These are phyloP conservation scores for Macropus fuliginosus DNA, from an alignment of 2,797 vertebrate genomes.

Conservation along the genomic window DNA sequence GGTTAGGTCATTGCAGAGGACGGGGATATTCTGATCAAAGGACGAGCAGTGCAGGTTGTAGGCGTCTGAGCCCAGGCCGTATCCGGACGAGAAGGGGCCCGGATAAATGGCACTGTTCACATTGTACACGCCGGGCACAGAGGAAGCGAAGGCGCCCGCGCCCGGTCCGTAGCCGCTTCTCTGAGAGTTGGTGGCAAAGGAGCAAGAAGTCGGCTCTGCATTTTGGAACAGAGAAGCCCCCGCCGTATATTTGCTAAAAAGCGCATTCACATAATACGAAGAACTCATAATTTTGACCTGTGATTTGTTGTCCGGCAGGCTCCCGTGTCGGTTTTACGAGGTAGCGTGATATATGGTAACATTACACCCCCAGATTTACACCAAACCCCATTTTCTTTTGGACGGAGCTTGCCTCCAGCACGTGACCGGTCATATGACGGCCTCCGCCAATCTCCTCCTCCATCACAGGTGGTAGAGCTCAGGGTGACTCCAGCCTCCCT, in stretches of 20 bases:
- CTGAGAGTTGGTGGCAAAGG: slow-evolving; percentile 90
- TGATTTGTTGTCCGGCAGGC: slow-evolving; percentile 99
- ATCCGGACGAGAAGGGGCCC: slow-evolving; percentile 89
- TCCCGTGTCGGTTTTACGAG: slow-evolving; percentile 99
- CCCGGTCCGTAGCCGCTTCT: slow-evolving; percentile 89
- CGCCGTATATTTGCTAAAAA: slow-evolving; percentile 95
- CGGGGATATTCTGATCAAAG: slow-evolving; percentile 92
- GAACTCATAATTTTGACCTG: slow-evolving; percentile 97
- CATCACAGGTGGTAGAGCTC: slow-evolving; percentile 87
- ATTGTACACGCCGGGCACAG: slow-evolving; percentile 91
- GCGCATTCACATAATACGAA: slow-evolving; percentile 95
- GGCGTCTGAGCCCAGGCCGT: slow-evolving; percentile 88
- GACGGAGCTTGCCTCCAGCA: slow-evolving; percentile 90
- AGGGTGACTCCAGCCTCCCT: slow-evolving; percentile 77
- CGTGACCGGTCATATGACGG: slow-evolving; percentile 91
- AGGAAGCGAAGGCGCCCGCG: slow-evolving; percentile 88
- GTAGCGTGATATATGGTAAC: slow-evolving; percentile 98
- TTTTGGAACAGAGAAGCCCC: slow-evolving; percentile 92
- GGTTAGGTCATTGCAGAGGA: slow-evolving; percentile 90
- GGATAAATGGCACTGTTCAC: slow-evolving; percentile 90
- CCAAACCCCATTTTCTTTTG: slow-evolving; percentile 96
- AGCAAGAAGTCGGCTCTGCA: slow-evolving; percentile 90
- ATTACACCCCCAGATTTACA: slow-evolving; percentile 98
- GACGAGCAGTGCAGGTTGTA: slow-evolving; percentile 90
- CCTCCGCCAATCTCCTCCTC: slow-evolving; percentile 89